Base-by-base conservation (phyloP, 2,797 vertebrate genomes). In the Eulemur rubriventer region DNA sequence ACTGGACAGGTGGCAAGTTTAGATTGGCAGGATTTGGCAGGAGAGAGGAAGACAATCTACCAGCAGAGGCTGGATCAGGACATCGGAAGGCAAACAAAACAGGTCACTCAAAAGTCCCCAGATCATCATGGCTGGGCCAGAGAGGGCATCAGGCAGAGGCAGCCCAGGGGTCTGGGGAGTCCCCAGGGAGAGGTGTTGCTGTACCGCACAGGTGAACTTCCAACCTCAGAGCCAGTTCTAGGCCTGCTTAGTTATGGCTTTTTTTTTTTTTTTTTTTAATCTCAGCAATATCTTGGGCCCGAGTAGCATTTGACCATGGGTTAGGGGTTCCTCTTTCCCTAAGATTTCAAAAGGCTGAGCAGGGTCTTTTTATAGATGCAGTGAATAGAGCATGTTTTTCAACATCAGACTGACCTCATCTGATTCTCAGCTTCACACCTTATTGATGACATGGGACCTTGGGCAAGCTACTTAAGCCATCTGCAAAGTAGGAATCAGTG, bases 371-470 rank as follows among this genome's bases (percentile, higher is more conserved):
- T 75, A 28, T 26, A 73, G 48, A 79, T 46, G 20, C 24, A n/a
- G 41, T 26, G 33, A 94, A 52, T 61, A 59, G 38, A 78, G 6
- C 22, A 13, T 13, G 4, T 48, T 57, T 78, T 79, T 86, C 3
- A 38, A 28, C 24, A 16, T 48, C 28, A 76, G 5, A 38, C 35
- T 18, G 52, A 59, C 26, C 63, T 96, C 78, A 8, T 95, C 20
- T 91, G 79, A 89, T 76, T 91, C 57, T 80, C 55, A 80, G 82
- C 70, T 81, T 20, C 65, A 69, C 0, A 8, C 3, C 82, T 94
- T 22, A 5, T 48, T 80, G 75, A 83, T n/a, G 76, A 3, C 41
- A 6, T 43, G 14, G 41, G 76, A 63, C 22, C 55, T 10, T 59
- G 61, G 26, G 14, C 11, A 46, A 75, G 38, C 35, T 78, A 1